Percentiles rank a stretch among this genome's conserved stretches.
These are phyloP conservation scores for Corydoras sp. DNA, from an alignment of 2,113 vertebrate species.

Conservation along the genomic window DNA sequence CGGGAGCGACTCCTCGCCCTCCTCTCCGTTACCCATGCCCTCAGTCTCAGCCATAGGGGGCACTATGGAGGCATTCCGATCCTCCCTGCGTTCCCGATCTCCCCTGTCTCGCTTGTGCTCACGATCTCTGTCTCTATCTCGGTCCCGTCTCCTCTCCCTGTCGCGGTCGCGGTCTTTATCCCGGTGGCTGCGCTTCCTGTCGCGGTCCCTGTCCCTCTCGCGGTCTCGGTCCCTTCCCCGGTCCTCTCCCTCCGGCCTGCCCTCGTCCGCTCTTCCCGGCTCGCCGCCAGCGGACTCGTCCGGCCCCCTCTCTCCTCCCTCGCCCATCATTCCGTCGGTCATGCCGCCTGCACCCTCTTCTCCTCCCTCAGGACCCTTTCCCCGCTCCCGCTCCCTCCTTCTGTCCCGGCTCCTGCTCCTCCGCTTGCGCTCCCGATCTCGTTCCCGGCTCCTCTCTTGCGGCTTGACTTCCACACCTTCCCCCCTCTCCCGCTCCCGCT, in stretches of 20 bases:
- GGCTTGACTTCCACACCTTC: slow-evolving; percentile 56
- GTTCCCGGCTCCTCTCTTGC: slow-evolving; percentile 66
- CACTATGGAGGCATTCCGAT: slow-evolving; percentile 55
- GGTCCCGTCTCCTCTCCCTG: slow-evolving; percentile 53
- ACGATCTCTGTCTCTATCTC: slow-evolving; percentile 73
- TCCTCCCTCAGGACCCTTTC: slow-evolving; percentile 57
- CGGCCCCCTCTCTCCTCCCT: slow-evolving; percentile 48
- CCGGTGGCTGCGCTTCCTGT: slow-evolving; percentile 63
- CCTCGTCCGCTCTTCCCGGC: slow-evolving; percentile 54
- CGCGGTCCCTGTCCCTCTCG: slow-evolving; percentile 61
- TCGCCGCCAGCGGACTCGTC: slow-evolving; percentile 43
- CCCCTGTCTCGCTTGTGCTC: slow-evolving; percentile 68
- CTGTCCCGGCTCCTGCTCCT: slow-evolving; percentile 67
- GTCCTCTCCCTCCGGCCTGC: slow-evolving; percentile 24
- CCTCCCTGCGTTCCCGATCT: slow-evolving; percentile 64
- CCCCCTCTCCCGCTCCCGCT: slow-evolving; percentile 46
- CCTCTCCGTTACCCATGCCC: slow-evolving; percentile 57
- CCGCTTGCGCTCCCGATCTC: slow-evolving; percentile 54
- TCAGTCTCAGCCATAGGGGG: slow-evolving; percentile 57
- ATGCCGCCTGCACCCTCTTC: slow-evolving; percentile 51
- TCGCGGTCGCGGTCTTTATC: slow-evolving; percentile 63
- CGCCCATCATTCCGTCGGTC: slow-evolving; percentile 49
- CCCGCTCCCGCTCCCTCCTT: slow-evolving; percentile 71
- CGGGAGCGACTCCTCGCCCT: slow-evolving; percentile 48
- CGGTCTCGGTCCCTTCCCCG: slow-evolving; percentile 60